Base-by-base conservation (phyloP, 2,797 vertebrate genomes). In the Falco naumanni region DNA sequence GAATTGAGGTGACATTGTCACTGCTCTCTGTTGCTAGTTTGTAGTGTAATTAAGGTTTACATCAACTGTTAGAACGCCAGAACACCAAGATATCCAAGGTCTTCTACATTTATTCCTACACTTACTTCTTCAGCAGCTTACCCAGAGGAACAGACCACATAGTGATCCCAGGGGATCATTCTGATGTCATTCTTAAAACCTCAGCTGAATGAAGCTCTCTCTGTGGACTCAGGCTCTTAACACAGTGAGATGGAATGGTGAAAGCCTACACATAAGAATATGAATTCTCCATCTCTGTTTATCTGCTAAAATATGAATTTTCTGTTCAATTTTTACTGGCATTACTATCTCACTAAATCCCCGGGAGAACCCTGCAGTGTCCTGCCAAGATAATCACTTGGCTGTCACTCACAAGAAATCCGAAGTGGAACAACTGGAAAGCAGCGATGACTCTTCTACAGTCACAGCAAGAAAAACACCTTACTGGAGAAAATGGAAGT, bases 331-430 rank as follows among this genome's bases (percentile, higher is more conserved):
- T 93, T 92, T 90, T 76, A 71, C 48, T 50, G 53, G 59, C 79
- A 93, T 79, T 93, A 79, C 50, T 59, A 39, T 75, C 53, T 71
- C 76, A 85, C 41, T 86, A 92, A 86, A 88, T 77, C 56, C 64
- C 48, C 43, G 2, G 1, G 68, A 72, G 84, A 94, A 70, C 25
- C 16, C 53, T 59, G 87, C 41, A 90, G 63, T 61, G 80, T 86
- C 87, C 76, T 16, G 37, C 63, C 65, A 88, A 77, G 75, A 87
- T 93, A 87, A 92, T 84, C 57, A 63, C 37, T 59, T 78, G 61
- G 61, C 89, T 93, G 75, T 85, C 79, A 82, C 39, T 81, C 78
- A 84, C 57, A 80, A 79, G 79, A 87, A 91, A 84, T 75, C 43
- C 79, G 31, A 96, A 95, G 31, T 26, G 10, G 48, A 93, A 77